Conservation (phyloP, 2,888 invertebrate species). For the Cephalotes varians region DNA sequence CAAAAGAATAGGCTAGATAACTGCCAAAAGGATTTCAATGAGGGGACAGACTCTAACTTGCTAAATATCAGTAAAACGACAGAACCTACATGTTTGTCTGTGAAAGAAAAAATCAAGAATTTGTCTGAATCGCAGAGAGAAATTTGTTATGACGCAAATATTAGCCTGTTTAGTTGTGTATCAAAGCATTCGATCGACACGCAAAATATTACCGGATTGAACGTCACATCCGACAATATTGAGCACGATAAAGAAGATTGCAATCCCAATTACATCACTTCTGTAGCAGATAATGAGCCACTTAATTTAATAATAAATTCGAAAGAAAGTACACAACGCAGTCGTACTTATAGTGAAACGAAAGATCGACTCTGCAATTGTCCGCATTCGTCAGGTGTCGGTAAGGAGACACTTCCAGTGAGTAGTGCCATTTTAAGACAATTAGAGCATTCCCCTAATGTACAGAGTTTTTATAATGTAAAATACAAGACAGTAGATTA, state of each 20-base stretch:
- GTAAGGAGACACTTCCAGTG: constrained; percentile 31
- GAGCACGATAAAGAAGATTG: constrained; percentile 49
- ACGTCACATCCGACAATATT: constrained; percentile 51
- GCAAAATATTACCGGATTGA: constrained; percentile 40
- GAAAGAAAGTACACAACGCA: constrained; percentile 28
- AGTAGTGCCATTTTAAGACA: constrained; percentile 54
- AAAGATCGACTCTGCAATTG: constrained; percentile 46
- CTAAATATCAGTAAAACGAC: constrained; percentile 32
- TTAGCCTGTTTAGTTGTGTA: constrained; percentile 36
- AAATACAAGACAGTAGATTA: constrained; percentile 71
- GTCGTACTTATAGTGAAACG: constrained; percentile 35
- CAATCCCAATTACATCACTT: constrained; percentile 39
- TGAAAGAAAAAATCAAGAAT: constrained; percentile 32
- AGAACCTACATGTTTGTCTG: constrained; percentile 2
- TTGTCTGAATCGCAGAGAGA: constrained; percentile 33
- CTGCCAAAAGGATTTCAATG: constrained; percentile 43
- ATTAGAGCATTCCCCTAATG: constrained; percentile 67
- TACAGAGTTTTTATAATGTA: constrained; percentile 58
- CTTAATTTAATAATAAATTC: constrained; percentile 63
- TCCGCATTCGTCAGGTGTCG: constrained; percentile 20
- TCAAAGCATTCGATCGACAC: constrained; percentile 46
- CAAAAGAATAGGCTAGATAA: constrained; percentile 57
- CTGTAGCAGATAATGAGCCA: constrained; percentile 59
- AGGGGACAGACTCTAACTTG: constrained; percentile 46
- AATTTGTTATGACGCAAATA: constrained; percentile 37